Evolutionary conservation across 1,140 invertebrate species (phyloP), one percentile per base, ranked within the genome.

Genomic region (Trichogramma pretiosum): DNA sequence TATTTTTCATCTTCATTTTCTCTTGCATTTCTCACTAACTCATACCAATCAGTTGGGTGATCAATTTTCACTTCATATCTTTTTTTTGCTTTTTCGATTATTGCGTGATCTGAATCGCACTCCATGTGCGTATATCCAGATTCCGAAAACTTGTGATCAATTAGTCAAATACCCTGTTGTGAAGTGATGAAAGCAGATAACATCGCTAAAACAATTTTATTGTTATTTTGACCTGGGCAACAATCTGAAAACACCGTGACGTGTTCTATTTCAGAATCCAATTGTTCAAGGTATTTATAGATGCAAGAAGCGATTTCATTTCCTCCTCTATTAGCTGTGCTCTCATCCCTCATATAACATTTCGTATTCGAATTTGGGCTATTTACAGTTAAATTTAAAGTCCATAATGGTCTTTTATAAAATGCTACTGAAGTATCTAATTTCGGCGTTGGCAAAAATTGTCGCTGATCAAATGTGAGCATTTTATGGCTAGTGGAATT

Each of bases 191-290:
- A 48, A 11, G 37, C 46, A 10, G 48, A 26, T 5, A 34, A 53
- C 47, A 53, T 56, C 1, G 52, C 24, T 46, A 53, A 56, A 21
- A 53, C 36, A 35, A 50, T 48, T 21, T 46, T 35, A 30, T 56
- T 56, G 30, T 70, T 68, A 48, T 72, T 61, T 57, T 73, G 70
- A 0, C 64, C 68, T 21, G 34, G 46, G 53, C 67, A 72, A 53
- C 70, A 73, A 44, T 71, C 64, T 4, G 62, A 64, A 52, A 62
- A 64, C 37, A 67, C 54, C 10, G 54, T 55, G 24, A 65, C 43
- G 48, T 69, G 50, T 40, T 41, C 57, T n/a, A 46, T 30, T 11
- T 51, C 56, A 14, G 45, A 0, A 47, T 32, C 17, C 14, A 60
- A 22, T n/a, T 51, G 49, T 9, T 52, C 52, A 18, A 57, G 21